Conservation (phyloP, 2,797 vertebrate genomes). For the Mus minutoides region DNA sequence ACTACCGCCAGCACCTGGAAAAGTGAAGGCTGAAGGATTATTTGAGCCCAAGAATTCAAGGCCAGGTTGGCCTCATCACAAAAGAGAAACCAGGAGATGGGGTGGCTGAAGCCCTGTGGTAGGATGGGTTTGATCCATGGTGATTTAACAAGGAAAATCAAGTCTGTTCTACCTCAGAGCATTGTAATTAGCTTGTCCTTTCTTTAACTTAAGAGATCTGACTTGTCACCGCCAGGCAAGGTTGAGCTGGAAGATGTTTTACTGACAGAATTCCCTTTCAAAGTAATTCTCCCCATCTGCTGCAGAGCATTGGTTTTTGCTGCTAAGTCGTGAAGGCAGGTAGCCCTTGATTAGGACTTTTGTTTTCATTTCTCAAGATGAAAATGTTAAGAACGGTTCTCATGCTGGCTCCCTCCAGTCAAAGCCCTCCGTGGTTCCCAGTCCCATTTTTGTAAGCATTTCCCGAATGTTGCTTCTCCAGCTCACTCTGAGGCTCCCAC, state of each 20-base stretch:
- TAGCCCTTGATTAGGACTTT: not conserved
- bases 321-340: constrained; percentile 19
- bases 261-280: constrained; percentile 32
- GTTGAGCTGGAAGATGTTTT: constrained; percentile 6
- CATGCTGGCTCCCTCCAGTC: not conserved
- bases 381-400: not conserved
- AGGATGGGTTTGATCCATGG: not conserved
- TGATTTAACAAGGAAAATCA: not conserved
- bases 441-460: constrained; percentile 30
- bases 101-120: not conserved
- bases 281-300: constrained; percentile 12
- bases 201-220: constrained; percentile 31
- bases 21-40: not conserved
- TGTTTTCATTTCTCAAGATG: not conserved
- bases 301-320: not conserved
- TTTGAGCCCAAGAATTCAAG: not conserved
- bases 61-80: not conserved
- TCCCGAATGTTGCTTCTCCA: not conserved
- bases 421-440: constrained; percentile 11
- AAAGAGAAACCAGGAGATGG: not conserved
- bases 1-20: not conserved
- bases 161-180: not conserved
- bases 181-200: constrained; percentile 5
- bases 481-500: not conserved
- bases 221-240: not conserved